phyloP scores from a whole-genome alignment of 2,113 vertebrate species.

The Strigops habroptila region DNA sequence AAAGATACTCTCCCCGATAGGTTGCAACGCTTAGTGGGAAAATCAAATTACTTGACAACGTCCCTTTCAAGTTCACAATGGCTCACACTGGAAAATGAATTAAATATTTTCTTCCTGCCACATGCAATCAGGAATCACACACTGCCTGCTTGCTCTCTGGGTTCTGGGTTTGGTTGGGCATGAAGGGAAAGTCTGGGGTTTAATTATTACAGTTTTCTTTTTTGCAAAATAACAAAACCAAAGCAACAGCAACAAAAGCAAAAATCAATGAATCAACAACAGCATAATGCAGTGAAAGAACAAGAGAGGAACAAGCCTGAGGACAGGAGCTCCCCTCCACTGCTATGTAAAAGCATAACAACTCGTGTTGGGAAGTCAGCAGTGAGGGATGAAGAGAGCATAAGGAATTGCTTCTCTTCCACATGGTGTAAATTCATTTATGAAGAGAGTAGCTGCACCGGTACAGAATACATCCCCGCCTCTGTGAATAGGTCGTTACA shows the following conservation, averaged over 20 bases:
- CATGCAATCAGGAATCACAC: not conserved
- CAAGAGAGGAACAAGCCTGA: not conserved
- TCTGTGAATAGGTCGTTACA: not conserved
- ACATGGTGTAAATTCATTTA: not conserved
- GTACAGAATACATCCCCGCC: not conserved
- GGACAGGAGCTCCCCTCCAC: not conserved
- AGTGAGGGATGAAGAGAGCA: not conserved
- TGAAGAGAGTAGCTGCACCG: not conserved
- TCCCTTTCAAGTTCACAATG: conserved; percentile 35
- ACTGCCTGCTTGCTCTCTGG: not conserved
- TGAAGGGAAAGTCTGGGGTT: not conserved
- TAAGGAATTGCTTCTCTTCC: not conserved
- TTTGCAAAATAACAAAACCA: not conserved
- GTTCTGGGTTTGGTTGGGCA: not conserved
- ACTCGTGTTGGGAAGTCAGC: not conserved
- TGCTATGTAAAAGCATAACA: not conserved
- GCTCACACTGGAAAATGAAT: not conserved
- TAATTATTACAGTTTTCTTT: not conserved
- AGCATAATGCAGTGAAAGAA: not conserved
- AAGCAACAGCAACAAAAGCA: not conserved
- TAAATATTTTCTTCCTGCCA: conserved; percentile 17
- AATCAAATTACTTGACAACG: not conserved
- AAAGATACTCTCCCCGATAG: not conserved
- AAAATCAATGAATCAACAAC: not conserved
- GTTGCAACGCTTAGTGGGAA: conserved; percentile 39